Base-by-base conservation (phyloP, 2,113 vertebrate genomes). In the Arothron firmamentum region DNA sequence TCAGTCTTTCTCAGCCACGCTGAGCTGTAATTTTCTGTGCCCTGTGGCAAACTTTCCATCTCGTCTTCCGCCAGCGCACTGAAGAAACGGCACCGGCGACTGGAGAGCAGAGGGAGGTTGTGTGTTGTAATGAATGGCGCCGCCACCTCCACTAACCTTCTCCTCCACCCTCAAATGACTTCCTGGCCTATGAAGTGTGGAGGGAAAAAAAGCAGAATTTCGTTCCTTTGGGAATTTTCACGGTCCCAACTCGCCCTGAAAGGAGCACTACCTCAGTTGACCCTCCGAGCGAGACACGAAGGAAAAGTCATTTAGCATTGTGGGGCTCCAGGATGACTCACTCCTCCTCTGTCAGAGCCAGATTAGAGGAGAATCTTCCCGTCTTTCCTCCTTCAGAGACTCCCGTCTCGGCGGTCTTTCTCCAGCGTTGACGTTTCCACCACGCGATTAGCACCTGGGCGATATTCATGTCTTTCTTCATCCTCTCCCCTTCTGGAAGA, bases 311-410 rank as follows among this genome's bases (percentile, higher is more conserved):
- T 84, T 87, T 81, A 62, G 70, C 69, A 38, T 63, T 57, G 75
- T 56, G 65, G 72, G 51, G 21, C 67, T 85, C 75, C 81, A 34
- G 62, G 59, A 74, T 85, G 80, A 85, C 81, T 90, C 87, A 86
- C 57, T 84, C 54, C 43, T 70, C 58, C 51, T 65, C 70, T 28
- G 56, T 67, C 72, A 63, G 62, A 77, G 59, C 61, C 59, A 79
- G 80, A 86, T 74, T 62, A 78, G 65, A 77, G 47, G 67, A n/a
- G 84, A 79, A 79, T 85, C 78, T 78, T 85, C 80, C 78, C 70
- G 65, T 49, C 62, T 62, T 49, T 72, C 73, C 51, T 82, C 65
- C 67, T 67, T 61, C 77, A 70, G 62, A 43, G 6, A 66, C 70
- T 78, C 74, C 73, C 34, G 68, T 78, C 72, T 59, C 65, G 71